Evolutionary conservation across 64 coral and sea anemone species (phyloP), one percentile per base, ranked within the genome.

Genomic region (Actinia equina): DNA sequence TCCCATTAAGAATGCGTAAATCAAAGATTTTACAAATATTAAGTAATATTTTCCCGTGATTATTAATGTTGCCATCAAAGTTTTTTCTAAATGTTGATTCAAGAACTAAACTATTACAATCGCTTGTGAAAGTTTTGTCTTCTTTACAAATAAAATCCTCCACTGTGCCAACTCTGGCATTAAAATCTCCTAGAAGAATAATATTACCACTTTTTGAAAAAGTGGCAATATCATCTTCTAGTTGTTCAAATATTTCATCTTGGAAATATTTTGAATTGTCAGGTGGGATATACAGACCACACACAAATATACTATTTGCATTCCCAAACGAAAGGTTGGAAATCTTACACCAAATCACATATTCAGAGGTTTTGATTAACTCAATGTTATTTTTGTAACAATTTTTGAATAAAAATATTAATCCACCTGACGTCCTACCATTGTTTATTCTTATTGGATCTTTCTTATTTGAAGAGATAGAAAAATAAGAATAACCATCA

Each of bases 101-200:
- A 62, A 62, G 59, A 62, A 62, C 17, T 63, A 63, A 63, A 15
- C 17, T 17, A 1, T 22, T 71, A 71, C 65, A 30, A 71, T 71
- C 65, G 23, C 25, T 71, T 26, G 65, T 71, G 23, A 71, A 71
- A 12, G 23, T 71, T 23, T 71, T 6, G 23, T 27, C 65, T 1
- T 71, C 65, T 71, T n/a, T 71, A 27, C 22, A 8, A 5, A 71
- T 27, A 5, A 27, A 71, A 71, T 71, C 65, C 1, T 71, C 65
- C 9, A 26, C 8, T 37, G 22, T 23, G 23, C 44, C 79, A 44
- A 37, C 27, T 43, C 79, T 22, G 16, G 79, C 79, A 45, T 82
- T 82, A 46, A 82, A 52, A 82, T 82, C 79, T 44, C 79, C 79
- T 82, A 82, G 10, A 82, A 82, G 79, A 22, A 82, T 46, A 7